Evolutionary conservation across 2,113 vertebrate genomes (phyloP).

Genomic region (Melanostigma gelatinosum): DNA sequence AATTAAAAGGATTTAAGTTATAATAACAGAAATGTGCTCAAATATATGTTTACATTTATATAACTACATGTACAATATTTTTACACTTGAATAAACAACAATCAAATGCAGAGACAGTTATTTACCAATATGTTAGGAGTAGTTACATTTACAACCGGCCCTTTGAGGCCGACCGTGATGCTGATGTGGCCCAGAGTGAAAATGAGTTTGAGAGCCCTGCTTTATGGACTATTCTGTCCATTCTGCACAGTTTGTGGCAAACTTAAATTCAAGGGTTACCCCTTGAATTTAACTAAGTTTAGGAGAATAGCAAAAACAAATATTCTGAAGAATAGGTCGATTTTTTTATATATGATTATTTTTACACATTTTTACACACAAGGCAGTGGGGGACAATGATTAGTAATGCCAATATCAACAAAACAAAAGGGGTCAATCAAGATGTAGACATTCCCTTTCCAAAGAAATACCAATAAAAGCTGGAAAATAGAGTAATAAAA

Average conservation of each 20-base stretch:
- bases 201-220: too few relatives aligned
- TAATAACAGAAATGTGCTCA: too few relatives aligned
- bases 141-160: too few relatives aligned
- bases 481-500: not conserved
- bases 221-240: not conserved
- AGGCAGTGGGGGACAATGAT: not conserved
- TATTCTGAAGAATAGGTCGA: not conserved
- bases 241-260: not conserved
- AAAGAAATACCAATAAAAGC: conserved; percentile 3
- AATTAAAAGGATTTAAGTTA: too few relatives aligned
- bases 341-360: not conserved
- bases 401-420: not conserved
- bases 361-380: not conserved
- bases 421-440: not conserved
- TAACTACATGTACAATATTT: too few relatives aligned
- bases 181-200: too few relatives aligned
- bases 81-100: too few relatives aligned
- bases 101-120: too few relatives aligned
- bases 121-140: too few relatives aligned
- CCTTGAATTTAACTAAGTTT: not conserved
- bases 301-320: not conserved
- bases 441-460: too few relatives aligned
- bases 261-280: not conserved
- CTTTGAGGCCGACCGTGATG: too few relatives aligned
- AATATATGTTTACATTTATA: too few relatives aligned